Conservation (phyloP, 2,888 invertebrate genomes). For the Drosophila quinaria region DNA sequence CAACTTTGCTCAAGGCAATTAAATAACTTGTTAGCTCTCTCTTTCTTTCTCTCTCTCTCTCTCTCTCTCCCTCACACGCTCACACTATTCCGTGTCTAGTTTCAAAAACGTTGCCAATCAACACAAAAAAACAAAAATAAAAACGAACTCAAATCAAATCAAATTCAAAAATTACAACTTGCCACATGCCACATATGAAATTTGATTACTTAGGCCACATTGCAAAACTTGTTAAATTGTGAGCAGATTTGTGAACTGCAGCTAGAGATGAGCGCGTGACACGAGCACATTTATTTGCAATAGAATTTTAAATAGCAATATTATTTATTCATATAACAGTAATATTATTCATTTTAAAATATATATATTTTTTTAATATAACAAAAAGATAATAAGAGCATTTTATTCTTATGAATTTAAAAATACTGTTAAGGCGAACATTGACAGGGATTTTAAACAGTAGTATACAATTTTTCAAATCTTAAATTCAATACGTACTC, state of each 20-base stretch:
- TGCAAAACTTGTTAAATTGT: conserved; percentile 29
- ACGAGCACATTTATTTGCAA: conserved; percentile 5
- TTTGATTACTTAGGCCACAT: conserved; percentile 53
- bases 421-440: too few species aligned
- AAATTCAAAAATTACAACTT: conserved; percentile 70
- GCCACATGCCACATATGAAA: conserved; percentile 59
- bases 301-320: background rate
- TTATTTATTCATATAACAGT: too few species aligned
- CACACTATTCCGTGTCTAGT: conserved; percentile 7
- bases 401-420: too few species aligned
- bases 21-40: conserved; percentile 53
- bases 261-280: conserved; percentile 45
- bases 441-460: too few species aligned
- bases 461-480: too few species aligned
- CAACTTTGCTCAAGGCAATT: conserved; percentile 58
- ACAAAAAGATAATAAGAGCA: too few species aligned
- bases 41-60: background rate
- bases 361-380: too few species aligned
- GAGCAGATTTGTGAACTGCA: conserved; percentile 8
- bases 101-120: conserved; percentile 62
- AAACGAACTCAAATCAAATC: conserved; percentile 70
- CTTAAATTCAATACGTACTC: too few species aligned
- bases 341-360: too few species aligned
- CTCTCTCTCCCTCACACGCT: background rate
- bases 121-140: conserved; percentile 59